Conservation (phyloP, 2,888 invertebrate species). For the Habrosyne pyritoides region DNA sequence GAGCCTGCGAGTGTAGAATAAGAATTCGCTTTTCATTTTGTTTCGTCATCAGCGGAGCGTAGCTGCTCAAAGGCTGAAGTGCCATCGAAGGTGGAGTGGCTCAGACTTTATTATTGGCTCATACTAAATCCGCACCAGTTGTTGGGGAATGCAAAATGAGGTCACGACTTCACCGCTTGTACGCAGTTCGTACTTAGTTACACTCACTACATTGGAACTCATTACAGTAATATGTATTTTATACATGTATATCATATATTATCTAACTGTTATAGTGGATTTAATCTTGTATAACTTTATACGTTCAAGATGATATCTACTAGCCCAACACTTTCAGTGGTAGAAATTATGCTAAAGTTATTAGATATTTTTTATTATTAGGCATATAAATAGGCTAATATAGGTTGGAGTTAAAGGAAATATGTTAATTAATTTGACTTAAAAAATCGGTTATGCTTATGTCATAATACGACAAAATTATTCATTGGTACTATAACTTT, state of each 20-base stretch:
- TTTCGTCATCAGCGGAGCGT: constrained; percentile 67
- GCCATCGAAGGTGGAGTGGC: constrained; percentile 69
- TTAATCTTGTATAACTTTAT: not conserved
- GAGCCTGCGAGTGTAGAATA: constrained; percentile 64
- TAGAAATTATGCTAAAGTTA: too few species aligned
- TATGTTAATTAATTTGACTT: too few species aligned
- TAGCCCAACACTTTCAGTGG: too few species aligned
- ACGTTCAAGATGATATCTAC: too few species aligned
- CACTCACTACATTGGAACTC: constrained; percentile 5
- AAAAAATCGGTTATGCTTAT: too few species aligned
- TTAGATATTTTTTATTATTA: too few species aligned
- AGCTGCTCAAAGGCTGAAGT: constrained; percentile 69
- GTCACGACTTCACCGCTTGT: constrained; percentile 49
- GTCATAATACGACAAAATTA: too few species aligned
- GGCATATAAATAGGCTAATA: too few species aligned
- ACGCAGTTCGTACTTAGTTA: constrained; percentile 11
- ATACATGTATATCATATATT: not conserved
- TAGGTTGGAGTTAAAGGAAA: too few species aligned
- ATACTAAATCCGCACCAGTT: constrained; percentile 55
- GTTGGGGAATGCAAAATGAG: constrained; percentile 70
- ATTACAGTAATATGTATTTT: constrained; percentile 1
- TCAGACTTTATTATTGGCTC: constrained; percentile 79
- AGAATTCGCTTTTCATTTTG: constrained; percentile 73
- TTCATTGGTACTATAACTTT: too few species aligned
- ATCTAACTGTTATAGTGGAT: too few species aligned